Evolutionary conservation across 2,797 vertebrate genomes (phyloP).

Genomic region (Rhabdophis nuchalis): DNA sequence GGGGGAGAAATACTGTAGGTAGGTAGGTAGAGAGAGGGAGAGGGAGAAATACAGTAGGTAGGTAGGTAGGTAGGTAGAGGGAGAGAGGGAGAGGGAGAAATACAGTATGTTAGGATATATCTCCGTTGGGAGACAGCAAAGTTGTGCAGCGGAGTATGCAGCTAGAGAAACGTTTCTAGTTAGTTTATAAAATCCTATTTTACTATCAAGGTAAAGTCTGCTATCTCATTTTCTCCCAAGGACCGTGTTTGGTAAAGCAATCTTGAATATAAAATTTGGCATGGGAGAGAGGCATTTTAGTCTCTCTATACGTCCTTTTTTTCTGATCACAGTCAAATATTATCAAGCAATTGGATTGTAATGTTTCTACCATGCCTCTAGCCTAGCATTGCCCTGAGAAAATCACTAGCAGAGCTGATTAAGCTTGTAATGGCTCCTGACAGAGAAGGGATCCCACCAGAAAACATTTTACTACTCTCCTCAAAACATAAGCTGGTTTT

Average conservation of each 20-base stretch:
- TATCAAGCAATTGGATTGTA: neutral
- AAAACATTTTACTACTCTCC: neutral
- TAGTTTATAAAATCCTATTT: neutral
- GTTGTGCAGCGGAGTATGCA: too few relatives aligned
- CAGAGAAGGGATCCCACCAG: neutral
- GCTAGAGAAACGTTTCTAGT: too few relatives aligned
- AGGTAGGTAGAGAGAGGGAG: too few relatives aligned
- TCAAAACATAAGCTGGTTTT: neutral
- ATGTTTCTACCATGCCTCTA: neutral
- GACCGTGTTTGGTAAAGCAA: neutral
- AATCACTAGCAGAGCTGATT: neutral
- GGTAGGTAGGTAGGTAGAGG: too few relatives aligned
- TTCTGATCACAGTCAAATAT: neutral
- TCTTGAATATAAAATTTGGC: neutral
- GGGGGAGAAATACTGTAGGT: too few relatives aligned
- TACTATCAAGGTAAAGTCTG: neutral
- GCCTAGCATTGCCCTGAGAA: neutral
- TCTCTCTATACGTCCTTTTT: neutral
- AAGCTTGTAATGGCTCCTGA: neutral
- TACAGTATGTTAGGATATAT: too few relatives aligned
- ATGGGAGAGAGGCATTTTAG: neutral
- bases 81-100: too few relatives aligned
- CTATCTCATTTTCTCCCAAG: neutral
- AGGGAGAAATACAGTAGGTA: too few relatives aligned
- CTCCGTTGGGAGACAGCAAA: too few relatives aligned